Evolutionary conservation across 2,888 invertebrate species (phyloP).

Genomic region (Conomelus anceps): DNA sequence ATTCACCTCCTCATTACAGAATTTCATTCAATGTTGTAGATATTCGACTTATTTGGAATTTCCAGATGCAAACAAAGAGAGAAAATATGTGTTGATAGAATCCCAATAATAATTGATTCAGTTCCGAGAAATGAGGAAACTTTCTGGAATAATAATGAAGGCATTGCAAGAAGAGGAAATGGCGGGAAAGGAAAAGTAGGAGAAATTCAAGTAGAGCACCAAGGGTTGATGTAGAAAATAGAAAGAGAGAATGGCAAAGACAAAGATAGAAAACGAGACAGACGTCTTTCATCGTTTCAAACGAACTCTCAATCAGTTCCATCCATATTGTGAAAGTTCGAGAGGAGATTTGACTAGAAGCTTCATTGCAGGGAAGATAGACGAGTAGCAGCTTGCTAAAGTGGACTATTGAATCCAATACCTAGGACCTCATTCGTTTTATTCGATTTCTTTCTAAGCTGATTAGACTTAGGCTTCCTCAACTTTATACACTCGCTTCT

Average conservation of each 20-base stretch:
- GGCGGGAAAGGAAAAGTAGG: no score
- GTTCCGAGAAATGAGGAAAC: background rate
- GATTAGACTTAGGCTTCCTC: no score
- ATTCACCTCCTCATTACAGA: no score
- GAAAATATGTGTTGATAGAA: no score
- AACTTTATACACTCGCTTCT: no score
- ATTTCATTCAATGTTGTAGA: no score
- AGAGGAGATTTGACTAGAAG: background rate
- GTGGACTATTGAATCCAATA: background rate
- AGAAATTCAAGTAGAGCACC: no score
- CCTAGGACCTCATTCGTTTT: background rate
- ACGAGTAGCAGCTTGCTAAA: background rate
- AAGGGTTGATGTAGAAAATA: no score
- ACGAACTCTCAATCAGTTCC: background rate
- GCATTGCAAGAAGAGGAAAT: background rate
- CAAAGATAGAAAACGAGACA: background rate
- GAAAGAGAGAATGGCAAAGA: background rate
- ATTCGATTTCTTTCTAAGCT: background rate
- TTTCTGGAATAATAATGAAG: background rate
- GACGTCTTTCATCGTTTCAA: background rate
- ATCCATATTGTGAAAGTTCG: background rate
- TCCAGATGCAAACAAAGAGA: no score
- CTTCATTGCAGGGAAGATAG: background rate
- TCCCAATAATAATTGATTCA: background rate
- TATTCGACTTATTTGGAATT: no score